Evolutionary conservation across 2,888 invertebrate genomes (phyloP).

Genomic region (Acrobasis consociella): DNA sequence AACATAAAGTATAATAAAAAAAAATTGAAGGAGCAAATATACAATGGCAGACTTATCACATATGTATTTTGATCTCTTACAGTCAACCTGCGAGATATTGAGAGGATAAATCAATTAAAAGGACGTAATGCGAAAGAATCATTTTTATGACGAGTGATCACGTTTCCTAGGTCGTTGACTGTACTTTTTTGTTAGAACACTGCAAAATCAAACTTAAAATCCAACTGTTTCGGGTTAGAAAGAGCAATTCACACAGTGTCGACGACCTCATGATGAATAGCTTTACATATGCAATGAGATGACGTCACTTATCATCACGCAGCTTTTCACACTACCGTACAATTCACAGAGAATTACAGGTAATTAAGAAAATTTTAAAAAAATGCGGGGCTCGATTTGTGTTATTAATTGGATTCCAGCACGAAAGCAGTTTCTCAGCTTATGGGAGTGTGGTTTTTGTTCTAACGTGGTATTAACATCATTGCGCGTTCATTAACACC

Average conservation of each 20-base stretch:
- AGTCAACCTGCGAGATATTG: too few relatives aligned
- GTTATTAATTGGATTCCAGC: conserved; percentile 20
- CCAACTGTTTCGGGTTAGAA: conserved; percentile 16
- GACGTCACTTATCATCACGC: conserved; percentile 43
- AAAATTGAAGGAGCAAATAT: too few relatives aligned
- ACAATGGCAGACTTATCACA: too few relatives aligned
- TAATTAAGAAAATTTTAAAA: conserved; percentile 19
- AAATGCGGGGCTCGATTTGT: conserved; percentile 6
- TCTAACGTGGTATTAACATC: conserved; percentile 10
- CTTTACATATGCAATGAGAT: conserved; percentile 48
- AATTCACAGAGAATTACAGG: conserved; percentile 36
- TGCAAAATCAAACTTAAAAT: too few relatives aligned
- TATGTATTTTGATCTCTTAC: too few relatives aligned
- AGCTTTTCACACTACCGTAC: conserved; percentile 48
- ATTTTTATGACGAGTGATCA: too few relatives aligned
- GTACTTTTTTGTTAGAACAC: too few relatives aligned
- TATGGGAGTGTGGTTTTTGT: conserved; percentile 10
- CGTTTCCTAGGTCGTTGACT: too few relatives aligned
- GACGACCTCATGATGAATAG: conserved; percentile 32
- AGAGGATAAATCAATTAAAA: too few relatives aligned
- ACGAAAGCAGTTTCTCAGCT: conserved; percentile 17
- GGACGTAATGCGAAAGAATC: too few relatives aligned
- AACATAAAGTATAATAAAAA: too few relatives aligned
- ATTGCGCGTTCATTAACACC: conserved; percentile 13
- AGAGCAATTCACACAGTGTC: conserved; percentile 18